Evolutionary conservation across 2,888 invertebrate species (phyloP), one percentile per base, ranked within the genome.

Genomic region (Harpalus rufipes): DNA sequence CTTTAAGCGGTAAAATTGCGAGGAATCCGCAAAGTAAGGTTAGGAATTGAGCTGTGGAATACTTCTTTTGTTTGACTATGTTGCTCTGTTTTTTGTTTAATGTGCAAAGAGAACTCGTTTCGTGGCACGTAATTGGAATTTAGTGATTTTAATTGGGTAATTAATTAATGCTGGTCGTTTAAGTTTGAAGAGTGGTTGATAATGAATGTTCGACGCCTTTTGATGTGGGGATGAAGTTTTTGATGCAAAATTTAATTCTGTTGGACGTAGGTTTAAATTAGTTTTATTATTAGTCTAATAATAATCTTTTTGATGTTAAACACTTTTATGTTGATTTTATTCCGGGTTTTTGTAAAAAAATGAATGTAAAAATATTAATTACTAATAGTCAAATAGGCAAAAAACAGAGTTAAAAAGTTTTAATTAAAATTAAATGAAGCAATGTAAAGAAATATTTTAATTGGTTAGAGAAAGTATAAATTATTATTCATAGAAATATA

Each of bases 81-180:
- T 74, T 41, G 44, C 18, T 16, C 16, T 74, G 44, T 56, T 74
- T 44, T 74, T 63, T 7, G 1, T 21, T 21, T 12, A 25, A 18
- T 10, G 63, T 8, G 25, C 3, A 63, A 21, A 63, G 25, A 63
- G 18, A 63, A 51, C 44, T 12, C 12, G 10, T 16, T 14, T 18
- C 6, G 25, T 6, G 5, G 7, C 3, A 1, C 41, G 8, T 41
- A 41, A 68, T 68, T 39, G 68, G n/a, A 68, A 39, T 68, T 68
- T 68, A 39, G n/a, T 39, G 39, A 68, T 41, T 68, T 68, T 68
- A 68, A 68, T 68, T 68, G 39, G 68, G 39, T 41, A 68, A 68
- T 68, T 68, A 68, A 68, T 68, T 68, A 68, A 14, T 41, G 68
- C 39, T 68, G 32, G 39, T 68, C 39, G 32, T 68, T 68, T 68